Conservation (phyloP, 2,888 invertebrate species). For the Athrips mouffetella region DNA sequence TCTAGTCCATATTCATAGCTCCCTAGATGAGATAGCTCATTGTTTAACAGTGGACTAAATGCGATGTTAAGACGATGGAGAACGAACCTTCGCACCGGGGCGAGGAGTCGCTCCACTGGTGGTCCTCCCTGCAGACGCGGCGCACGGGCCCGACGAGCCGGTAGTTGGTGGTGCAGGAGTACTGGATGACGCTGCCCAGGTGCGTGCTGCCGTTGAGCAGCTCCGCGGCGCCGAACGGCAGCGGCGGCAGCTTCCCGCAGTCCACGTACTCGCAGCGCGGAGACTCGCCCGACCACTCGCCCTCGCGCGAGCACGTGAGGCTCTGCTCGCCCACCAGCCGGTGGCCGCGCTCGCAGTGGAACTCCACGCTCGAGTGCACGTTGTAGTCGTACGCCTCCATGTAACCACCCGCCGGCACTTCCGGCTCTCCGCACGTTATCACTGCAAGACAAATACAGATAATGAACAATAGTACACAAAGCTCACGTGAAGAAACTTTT, state of each 20-base stretch:
- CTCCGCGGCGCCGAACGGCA: slow-evolving; percentile 86
- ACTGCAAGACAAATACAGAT: slow-evolving; percentile 72
- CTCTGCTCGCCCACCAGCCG: slow-evolving; percentile 84
- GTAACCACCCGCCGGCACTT: slow-evolving; percentile 90
- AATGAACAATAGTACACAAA: no score
- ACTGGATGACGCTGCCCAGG: slow-evolving; percentile 87
- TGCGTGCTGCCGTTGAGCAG: slow-evolving; percentile 89
- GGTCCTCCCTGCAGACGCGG: slow-evolving; percentile 85
- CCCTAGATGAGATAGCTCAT: no score
- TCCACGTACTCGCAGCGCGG: slow-evolving; percentile 93
- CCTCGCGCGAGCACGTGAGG: slow-evolving; percentile 85
- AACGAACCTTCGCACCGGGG: slow-evolving; percentile 90
- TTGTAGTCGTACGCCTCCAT: slow-evolving; percentile 94
- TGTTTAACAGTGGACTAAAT: no score
- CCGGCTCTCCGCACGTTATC: slow-evolving; percentile 91
- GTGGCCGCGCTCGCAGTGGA: slow-evolving; percentile 92
- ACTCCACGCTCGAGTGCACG: slow-evolving; percentile 91
- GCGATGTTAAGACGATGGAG: background rate
- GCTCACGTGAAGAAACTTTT: no score
- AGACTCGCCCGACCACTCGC: slow-evolving; percentile 90
- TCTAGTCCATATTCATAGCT: no score
- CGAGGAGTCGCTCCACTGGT: slow-evolving; percentile 89
- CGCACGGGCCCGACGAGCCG: slow-evolving; percentile 85
- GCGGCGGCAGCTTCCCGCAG: slow-evolving; percentile 89
- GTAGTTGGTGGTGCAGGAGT: slow-evolving; percentile 89